A percentile compares a stretch with the other conserved stretches of the same genome.
These are phyloP conservation scores for Scartelaos histophorus DNA, from an alignment of 2,113 vertebrate species.

Conservation along the genomic window DNA sequence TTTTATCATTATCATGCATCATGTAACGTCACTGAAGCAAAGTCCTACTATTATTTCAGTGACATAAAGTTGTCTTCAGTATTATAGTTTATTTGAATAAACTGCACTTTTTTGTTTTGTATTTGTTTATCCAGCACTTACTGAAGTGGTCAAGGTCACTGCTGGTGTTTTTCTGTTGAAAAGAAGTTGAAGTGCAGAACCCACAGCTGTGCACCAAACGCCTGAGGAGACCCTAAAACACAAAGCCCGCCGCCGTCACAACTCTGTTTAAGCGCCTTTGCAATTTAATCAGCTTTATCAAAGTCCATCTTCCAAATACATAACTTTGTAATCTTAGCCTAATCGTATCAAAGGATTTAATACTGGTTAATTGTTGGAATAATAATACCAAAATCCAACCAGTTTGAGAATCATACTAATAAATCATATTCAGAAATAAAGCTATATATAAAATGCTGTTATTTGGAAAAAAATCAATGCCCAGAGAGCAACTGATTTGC, in stretches of 20 bases:
- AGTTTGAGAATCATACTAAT: neutral
- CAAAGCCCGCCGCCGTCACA: slow-evolving; percentile 15
- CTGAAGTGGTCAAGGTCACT: too few relatives aligned
- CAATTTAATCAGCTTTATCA: slow-evolving; percentile 34
- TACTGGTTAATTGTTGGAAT: slow-evolving; percentile 1
- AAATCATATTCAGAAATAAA: neutral
- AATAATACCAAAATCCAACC: slow-evolving; percentile 1
- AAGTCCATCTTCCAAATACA: slow-evolving; percentile 20
- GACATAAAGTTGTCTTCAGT: neutral
- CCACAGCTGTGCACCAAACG: neutral
- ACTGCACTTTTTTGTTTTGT: too few relatives aligned
- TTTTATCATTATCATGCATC: neutral
- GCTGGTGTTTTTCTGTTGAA: neutral
- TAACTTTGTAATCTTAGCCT: slow-evolving; percentile 9
- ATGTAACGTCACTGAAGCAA: too few relatives aligned
- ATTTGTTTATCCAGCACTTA: neutral
- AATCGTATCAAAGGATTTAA: slow-evolving; percentile 17
- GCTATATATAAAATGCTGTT: neutral
- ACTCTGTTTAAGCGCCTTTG: slow-evolving; percentile 13
- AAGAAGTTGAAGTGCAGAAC: neutral
- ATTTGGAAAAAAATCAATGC: neutral
- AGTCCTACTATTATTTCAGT: neutral
- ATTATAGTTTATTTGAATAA: neutral
- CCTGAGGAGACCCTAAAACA: slow-evolving; percentile 7
- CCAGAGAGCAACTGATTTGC: neutral